Percentiles rank a stretch among this genome's conserved stretches.
These are phyloP conservation scores for Ectropis crepuscularia DNA, from an alignment of 2,888 invertebrate genomes.

Conservation along the genomic window DNA sequence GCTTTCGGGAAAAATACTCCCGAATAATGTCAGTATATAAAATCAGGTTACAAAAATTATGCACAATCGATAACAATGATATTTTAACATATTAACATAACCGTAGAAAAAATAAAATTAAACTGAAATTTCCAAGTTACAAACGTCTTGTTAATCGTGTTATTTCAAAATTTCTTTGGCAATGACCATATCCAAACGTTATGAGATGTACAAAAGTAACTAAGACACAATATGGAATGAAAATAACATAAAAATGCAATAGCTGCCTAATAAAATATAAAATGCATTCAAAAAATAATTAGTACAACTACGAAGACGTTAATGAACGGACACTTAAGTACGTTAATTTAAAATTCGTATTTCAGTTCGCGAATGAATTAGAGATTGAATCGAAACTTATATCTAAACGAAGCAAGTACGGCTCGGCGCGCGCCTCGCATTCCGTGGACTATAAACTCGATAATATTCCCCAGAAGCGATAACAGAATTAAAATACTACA, in stretches of 20 bases:
- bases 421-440: conserved; percentile 69
- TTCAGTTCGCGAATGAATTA: conserved; percentile 64
- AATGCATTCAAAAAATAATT: conserved; percentile 80
- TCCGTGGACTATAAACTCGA: conserved; percentile 17
- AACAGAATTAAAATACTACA: conserved; percentile 12
- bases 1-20: conserved; percentile 72
- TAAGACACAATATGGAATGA: conserved; percentile 73
- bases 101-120: conserved; percentile 60
- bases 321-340: conserved; percentile 69
- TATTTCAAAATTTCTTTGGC: conserved; percentile 77
- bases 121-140: conserved; percentile 56
- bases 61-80: conserved; percentile 75
- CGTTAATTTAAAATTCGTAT: conserved; percentile 75
- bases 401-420: conserved; percentile 66
- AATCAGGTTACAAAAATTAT: conserved; percentile 73
- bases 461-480: conserved; percentile 10
- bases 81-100: conserved; percentile 69
- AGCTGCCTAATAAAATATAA: conserved; percentile 78
- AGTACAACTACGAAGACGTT: conserved; percentile 67
- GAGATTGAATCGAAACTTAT: conserved; percentile 71
- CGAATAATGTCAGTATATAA: conserved; percentile 63
- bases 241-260: conserved; percentile 69
- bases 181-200: conserved; percentile 69
- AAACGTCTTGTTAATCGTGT: conserved; percentile 61
- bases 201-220: conserved; percentile 62